Evolutionary conservation across 2,888 invertebrate species (phyloP).

Genomic region (Parnassius orleans): DNA sequence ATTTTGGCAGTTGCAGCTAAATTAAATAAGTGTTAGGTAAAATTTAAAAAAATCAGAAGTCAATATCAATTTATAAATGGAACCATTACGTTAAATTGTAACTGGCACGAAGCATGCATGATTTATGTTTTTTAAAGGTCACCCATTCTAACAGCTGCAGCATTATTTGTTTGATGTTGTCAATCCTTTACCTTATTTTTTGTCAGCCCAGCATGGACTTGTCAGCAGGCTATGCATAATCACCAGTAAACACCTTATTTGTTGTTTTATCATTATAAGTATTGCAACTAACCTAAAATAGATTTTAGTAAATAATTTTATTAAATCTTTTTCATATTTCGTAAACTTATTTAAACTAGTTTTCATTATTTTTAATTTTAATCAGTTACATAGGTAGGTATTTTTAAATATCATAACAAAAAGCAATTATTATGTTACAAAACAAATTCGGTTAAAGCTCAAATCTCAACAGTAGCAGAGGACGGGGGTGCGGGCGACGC

Average conservation of each 20-base stretch:
- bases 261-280: constrained; percentile 1
- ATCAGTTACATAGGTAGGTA: too few species aligned
- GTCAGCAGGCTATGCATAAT: constrained; percentile 15
- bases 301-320: not conserved
- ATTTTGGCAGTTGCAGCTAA: too few species aligned
- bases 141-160: constrained; percentile 4
- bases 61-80: too few species aligned
- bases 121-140: constrained; percentile 5
- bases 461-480: constrained; percentile 63
- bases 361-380: too few species aligned
- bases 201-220: constrained; percentile 17
- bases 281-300: not conserved
- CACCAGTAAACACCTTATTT: constrained; percentile 1
- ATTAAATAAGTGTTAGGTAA: too few species aligned
- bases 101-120: constrained; percentile 20
- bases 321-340: not conserved
- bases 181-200: constrained; percentile 1
- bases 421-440: too few species aligned
- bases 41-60: too few species aligned
- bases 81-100: not conserved
- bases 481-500: constrained; percentile 73
- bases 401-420: too few species aligned
- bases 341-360: not conserved
- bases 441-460: not conserved
- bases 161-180: constrained; percentile 11